Base-by-base conservation (phyloP, 2,797 vertebrate species). In the Buceros bicornis region DNA sequence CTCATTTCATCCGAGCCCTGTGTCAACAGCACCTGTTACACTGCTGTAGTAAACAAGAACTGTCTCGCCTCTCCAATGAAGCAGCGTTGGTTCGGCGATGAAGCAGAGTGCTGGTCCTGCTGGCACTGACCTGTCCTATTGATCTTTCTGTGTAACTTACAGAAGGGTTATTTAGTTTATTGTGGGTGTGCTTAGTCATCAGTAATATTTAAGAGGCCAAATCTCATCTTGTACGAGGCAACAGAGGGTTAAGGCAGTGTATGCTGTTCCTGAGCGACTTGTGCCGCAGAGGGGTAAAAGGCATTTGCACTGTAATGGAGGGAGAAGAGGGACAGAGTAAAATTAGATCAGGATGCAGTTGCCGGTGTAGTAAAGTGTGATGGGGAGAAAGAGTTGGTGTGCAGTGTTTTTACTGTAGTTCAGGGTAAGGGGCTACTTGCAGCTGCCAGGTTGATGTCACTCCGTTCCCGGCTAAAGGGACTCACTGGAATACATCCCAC, bases 101-200 rank as follows among this genome's bases (percentile, higher is more conserved):
- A 66, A 66, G 48, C 71, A 60, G 51, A 72, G 51, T 43, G 42
- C 72, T 78, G 66, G 42, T 76, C 60, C 81, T 84, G 10, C 3
- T 8, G 3, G 5, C 74, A 71, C 3, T 71, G 87, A 82, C 47
- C 64, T 62, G 65, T 76, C 47, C 64, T 90, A 72, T 79, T 86
- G 85, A 83, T 93, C 90, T 86, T 83, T 54, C 3, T 13, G 1
- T 77, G 57, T 25, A 54, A 72, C 16, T 74, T 84, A 56, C 0
- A 65, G 54, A 79, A n/a, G 29, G 40, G 16, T 86, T 78, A 47
- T 92, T 93, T 94, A n/a, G 92, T 95, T 87, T 76, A 13, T 71
- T 77, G 81, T 58, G 19, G 37, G 4, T 71, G 35, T 50, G 18
- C 47, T 69, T 90, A 56, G 53, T 26, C 31, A 43, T 76, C 50